Percentiles rank a stretch among this genome's conserved stretches.
Evolutionary conservation across 2,113 vertebrate species (phyloP).

Genomic region (Lampris megalopsis): DNA sequence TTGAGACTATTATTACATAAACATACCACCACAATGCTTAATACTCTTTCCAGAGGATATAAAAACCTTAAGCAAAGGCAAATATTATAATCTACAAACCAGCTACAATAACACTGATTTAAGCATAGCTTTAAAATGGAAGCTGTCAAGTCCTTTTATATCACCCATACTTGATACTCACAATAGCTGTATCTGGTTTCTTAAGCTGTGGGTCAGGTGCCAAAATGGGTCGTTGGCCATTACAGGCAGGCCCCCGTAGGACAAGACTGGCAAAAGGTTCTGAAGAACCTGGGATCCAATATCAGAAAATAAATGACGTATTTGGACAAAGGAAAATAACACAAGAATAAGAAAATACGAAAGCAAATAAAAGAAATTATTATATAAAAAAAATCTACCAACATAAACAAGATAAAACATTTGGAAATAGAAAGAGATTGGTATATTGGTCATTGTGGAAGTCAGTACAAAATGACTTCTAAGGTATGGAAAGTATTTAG

Average conservation of each 20-base stretch:
- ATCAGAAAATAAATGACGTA: too few relatives aligned
- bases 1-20: constrained; percentile 8
- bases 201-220: neutral
- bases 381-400: too few relatives aligned
- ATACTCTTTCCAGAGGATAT: neutral
- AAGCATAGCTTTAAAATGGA: neutral
- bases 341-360: too few relatives aligned
- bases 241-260: too few relatives aligned
- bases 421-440: too few relatives aligned
- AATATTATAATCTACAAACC: constrained; percentile 10
- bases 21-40: neutral
- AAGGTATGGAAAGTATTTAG: neutral
- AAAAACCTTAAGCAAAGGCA: constrained; percentile 1
- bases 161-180: neutral
- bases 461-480: too few relatives aligned
- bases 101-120: constrained; percentile 1
- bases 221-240: neutral
- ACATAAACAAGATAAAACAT: too few relatives aligned
- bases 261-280: too few relatives aligned
- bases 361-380: too few relatives aligned
- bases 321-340: too few relatives aligned
- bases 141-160: neutral
- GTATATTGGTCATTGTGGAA: too few relatives aligned
- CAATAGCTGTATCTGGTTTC: neutral
- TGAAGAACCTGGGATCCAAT: too few relatives aligned